Evolutionary conservation across 2,888 invertebrate species (phyloP).

Genomic region (Formica aserva): DNA sequence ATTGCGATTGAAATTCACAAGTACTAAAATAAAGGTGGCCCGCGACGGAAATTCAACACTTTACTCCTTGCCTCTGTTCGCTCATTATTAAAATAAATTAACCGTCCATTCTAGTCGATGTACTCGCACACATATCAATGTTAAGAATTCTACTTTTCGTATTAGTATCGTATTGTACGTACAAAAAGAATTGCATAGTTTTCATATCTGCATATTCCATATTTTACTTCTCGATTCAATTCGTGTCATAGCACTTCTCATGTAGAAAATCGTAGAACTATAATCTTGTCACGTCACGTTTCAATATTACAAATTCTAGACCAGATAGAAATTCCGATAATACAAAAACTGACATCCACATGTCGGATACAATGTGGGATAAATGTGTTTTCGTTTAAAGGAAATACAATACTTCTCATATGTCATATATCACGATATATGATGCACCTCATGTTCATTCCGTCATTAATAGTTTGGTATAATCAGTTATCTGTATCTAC

Average conservation of each 20-base stretch:
- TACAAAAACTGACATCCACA: conserved; percentile 51
- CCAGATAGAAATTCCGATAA: conserved; percentile 38
- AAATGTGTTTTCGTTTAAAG: neutral
- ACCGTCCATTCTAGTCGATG: neutral
- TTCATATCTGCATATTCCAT: neutral
- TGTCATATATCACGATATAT: neutral
- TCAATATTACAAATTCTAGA: conserved; percentile 55
- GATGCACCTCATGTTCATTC: neutral
- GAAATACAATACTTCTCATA: neutral
- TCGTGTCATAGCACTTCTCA: neutral
- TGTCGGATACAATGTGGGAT: neutral
- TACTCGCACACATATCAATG: conserved; percentile 37
- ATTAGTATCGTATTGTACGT: conserved; percentile 47
- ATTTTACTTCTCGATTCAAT: conserved; percentile 21
- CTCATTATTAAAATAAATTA: conserved; percentile 43
- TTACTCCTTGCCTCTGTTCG: conserved; percentile 38
- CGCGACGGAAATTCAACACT: conserved; percentile 38
- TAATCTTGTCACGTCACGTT: conserved; percentile 41
- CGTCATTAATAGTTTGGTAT: neutral
- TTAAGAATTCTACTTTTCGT: conserved; percentile 47
- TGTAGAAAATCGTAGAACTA: conserved; percentile 29
- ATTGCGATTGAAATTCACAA: neutral
- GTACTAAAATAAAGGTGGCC: conserved; percentile 16
- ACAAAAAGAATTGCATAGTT: conserved; percentile 40
- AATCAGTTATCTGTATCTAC: neutral